Evolutionary conservation across 2,797 vertebrate genomes (phyloP), one percentile per base, ranked within the genome.

Genomic region (Eulemur coronatus): DNA sequence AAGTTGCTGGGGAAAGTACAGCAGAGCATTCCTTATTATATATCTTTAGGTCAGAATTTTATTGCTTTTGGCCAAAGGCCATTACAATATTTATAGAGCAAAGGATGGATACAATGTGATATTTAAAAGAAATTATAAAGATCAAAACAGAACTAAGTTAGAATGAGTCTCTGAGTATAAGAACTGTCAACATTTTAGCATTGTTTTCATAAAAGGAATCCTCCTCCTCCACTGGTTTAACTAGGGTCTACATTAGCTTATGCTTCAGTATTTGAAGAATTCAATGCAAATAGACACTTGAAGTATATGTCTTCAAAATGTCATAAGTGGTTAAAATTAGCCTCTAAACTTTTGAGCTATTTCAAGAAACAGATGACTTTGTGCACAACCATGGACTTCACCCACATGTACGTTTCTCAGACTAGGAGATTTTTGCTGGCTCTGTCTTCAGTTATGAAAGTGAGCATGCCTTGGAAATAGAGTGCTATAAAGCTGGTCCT

Each of bases 11-110:
- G 81, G 63, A 84, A 95, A 91, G 85, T 95, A 89, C 78, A 95
- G 57, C 78, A 94, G 82, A 95, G 38, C 28, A 96, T 92, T 95
- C 69, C 73, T 85, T 91, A 92, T 89, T 93, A 96, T 75, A 89
- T 89, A 79, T 89, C 87, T 95, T 96, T 57, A 86, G 95, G 93
- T 96, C 78, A 96, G 78, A 91, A 91, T 85, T 96, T 94, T 96
- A 96, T 94, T 93, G 89, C 57, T 96, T 97, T 97, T 95, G 91
- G 78, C 95, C 88, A 93, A 96, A 91, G 91, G 81, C 61, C 81
- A 75, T 92, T 85, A 61, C 30, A 78, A 73, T 73, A 97, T 86
- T 85, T 92, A 89, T 35, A 94, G 41, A 96, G 33, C 13, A 82
- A 94, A 91, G 5, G 70, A 28, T 88, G 95, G 63, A 91, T 75